These are phyloP conservation scores for Sylvia borin DNA, from an alignment of 2,797 vertebrate species.

Conservation along the genomic window DNA sequence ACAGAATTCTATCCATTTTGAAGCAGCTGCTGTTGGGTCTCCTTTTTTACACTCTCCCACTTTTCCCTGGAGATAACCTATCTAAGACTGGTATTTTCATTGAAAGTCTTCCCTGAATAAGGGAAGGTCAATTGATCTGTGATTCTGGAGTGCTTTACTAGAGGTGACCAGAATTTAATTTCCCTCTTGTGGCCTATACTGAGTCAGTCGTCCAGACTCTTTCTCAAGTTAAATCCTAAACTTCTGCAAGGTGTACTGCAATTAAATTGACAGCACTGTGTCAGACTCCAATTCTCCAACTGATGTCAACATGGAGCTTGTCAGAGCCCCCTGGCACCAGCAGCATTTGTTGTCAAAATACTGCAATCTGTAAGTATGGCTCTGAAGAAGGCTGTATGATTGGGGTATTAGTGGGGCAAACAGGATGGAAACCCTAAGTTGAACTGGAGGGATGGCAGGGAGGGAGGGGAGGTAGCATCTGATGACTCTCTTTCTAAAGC, in stretches of 20 bases:
- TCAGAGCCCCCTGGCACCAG: not conserved
- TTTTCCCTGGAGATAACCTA: not conserved
- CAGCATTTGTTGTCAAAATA: not conserved
- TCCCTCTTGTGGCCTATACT: not conserved
- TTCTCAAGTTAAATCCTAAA: not conserved
- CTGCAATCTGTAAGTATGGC: not conserved
- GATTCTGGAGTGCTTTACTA: not conserved
- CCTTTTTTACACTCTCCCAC: not conserved
- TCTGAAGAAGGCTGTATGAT: not conserved
- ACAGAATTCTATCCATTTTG: not conserved
- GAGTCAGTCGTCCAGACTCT: not conserved
- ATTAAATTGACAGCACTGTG: not conserved
- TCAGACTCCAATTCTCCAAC: not conserved
- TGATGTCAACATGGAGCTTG: not conserved
- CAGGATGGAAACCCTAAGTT: not conserved
- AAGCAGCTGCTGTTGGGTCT: not conserved
- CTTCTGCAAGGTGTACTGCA: not conserved
- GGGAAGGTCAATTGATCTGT: not conserved
- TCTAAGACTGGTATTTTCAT: not conserved
- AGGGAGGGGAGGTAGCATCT: not conserved
- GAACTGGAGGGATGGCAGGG: too few species aligned
- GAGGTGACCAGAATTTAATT: not conserved
- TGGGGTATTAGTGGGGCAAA: not conserved
- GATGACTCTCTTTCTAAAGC: not conserved
- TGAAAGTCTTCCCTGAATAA: not conserved